phyloP scores from a whole-genome alignment of 1,140 invertebrate genomes.

The Bicyclus anynana region DNA sequence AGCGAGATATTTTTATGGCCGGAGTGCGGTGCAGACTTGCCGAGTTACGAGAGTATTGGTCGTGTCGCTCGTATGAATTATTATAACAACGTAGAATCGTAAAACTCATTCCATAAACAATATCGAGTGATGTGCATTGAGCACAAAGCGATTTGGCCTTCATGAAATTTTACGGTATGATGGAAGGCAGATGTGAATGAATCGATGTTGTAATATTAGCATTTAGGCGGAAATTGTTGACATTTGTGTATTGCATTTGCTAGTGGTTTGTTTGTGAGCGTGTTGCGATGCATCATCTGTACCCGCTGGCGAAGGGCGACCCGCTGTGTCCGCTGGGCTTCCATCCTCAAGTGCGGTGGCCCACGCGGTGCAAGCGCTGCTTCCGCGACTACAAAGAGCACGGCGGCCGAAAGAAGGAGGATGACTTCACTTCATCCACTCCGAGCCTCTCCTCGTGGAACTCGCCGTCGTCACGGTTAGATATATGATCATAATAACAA shows the following conservation, averaged over 20 bases:
- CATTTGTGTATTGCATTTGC: slow-evolving; percentile 67
- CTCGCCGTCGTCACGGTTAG: slow-evolving; percentile 79
- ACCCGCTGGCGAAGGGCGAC: slow-evolving; percentile 89
- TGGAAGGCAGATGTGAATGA: slow-evolving; percentile 35
- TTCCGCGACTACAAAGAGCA: slow-evolving; percentile 96
- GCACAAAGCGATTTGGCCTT: slow-evolving; percentile 28
- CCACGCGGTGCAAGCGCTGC: slow-evolving; percentile 93
- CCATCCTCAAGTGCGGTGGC: slow-evolving; percentile 95
- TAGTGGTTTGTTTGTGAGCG: slow-evolving; percentile 28
- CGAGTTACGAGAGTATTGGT: slow-evolving; percentile 56
- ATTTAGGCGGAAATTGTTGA: slow-evolving; percentile 57
- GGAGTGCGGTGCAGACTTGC: slow-evolving; percentile 63
- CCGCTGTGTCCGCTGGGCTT: slow-evolving; percentile 94
- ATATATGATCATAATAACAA: not conserved
- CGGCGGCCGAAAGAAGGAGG: slow-evolving; percentile 82
- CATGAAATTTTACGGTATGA: slow-evolving; percentile 21
- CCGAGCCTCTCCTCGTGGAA: slow-evolving; percentile 84
- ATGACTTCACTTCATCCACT: slow-evolving; percentile 86
- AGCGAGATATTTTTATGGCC: slow-evolving; percentile 73
- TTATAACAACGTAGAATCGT: slow-evolving; percentile 61
- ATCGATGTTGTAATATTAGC: slow-evolving; percentile 36
- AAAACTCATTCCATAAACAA: slow-evolving; percentile 71
- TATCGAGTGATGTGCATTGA: slow-evolving; percentile 23
- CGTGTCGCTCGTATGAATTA: slow-evolving; percentile 59
- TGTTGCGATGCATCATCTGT: slow-evolving; percentile 86